Conservation (phyloP, 2,113 vertebrate genomes). For the Ptilorrhoa leucosticta region DNA sequence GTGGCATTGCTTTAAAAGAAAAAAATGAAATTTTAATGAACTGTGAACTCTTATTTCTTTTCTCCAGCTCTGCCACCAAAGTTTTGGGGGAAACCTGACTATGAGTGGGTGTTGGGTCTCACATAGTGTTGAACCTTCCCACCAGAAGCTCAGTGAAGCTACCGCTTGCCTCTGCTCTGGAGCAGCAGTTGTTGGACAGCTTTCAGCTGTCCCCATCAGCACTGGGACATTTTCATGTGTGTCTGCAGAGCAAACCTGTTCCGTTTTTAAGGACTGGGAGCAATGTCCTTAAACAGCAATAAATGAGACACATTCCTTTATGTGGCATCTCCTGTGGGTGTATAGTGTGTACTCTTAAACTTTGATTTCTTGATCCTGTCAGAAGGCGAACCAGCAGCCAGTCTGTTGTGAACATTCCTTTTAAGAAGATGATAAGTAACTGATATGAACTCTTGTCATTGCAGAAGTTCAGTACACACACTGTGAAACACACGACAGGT, state of each 20-base stretch:
- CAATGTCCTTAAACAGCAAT: background rate
- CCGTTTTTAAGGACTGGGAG: background rate
- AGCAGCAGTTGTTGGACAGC: background rate
- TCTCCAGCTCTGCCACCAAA: background rate
- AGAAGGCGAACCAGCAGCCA: background rate
- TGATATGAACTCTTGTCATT: background rate
- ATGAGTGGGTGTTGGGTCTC: background rate
- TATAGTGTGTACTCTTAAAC: background rate
- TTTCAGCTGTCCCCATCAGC: background rate
- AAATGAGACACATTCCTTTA: background rate
- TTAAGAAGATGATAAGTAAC: background rate
- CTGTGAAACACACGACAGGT: background rate
- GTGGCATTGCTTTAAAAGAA: background rate
- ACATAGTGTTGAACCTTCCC: background rate
- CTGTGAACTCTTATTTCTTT: background rate
- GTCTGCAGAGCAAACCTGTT: background rate
- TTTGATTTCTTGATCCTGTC: background rate
- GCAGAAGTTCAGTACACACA: background rate
- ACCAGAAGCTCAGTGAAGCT: background rate
- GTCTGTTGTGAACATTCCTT: background rate
- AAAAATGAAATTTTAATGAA: background rate
- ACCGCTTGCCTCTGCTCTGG: rapidly evolving
- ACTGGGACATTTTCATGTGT: background rate
- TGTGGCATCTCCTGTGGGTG: background rate
- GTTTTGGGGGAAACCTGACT: background rate